phyloP scores from a whole-genome alignment of 2,797 vertebrate genomes.

The Protonibea diacanthus region DNA sequence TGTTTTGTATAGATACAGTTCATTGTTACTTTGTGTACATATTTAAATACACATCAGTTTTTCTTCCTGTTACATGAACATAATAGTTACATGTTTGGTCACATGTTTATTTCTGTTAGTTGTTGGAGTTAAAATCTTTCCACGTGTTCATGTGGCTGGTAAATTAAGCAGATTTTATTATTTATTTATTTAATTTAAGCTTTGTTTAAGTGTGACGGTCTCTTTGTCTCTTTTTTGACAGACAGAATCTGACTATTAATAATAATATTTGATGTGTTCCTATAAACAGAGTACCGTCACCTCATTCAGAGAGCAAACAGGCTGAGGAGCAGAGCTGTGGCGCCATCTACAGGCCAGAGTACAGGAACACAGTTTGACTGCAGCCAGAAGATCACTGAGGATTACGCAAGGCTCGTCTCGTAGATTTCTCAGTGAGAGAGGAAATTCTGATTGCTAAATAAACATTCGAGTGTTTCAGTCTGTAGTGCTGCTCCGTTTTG shows the following conservation, averaged over 20 bases:
- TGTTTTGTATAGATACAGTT: too few species aligned
- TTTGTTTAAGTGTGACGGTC: neutral
- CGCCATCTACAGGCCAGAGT: constrained; percentile 43
- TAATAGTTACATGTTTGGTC: neutral
- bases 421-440: too few species aligned
- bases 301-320: too few species aligned
- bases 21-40: too few species aligned
- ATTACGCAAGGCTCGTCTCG: too few species aligned
- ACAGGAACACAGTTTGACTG: constrained; percentile 12
- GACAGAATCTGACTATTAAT: neutral
- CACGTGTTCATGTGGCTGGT: neutral
- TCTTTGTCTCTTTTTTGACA: neutral
- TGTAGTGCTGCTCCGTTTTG: too few species aligned
- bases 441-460: too few species aligned
- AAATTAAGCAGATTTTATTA: too few species aligned
- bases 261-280: neutral
- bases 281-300: too few species aligned
- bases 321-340: constrained; percentile 4
- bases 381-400: neutral
- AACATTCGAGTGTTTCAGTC: too few species aligned
- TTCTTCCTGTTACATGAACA: too few species aligned
- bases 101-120: neutral
- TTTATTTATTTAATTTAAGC: neutral
- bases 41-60: too few species aligned
- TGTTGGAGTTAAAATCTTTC: neutral